A percentile compares a stretch with the other conserved stretches of the same genome.
These are phyloP conservation scores for Drosophila sechellia DNA, from an alignment of 1,140 invertebrate genomes.

Conservation along the genomic window DNA sequence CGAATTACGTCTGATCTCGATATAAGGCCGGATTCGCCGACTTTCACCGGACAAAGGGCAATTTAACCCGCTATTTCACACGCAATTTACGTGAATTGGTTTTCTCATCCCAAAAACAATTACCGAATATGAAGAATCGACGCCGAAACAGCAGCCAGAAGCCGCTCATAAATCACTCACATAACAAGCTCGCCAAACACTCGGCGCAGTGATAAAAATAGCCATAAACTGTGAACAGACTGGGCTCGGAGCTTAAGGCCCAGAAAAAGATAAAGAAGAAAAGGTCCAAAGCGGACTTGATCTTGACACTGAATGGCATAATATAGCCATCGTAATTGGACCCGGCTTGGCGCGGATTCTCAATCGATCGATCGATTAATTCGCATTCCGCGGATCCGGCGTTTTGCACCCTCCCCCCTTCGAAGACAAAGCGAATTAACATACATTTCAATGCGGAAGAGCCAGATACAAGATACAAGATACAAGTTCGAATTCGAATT, in stretches of 20 bases:
- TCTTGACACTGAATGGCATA: slow-evolving; percentile 68
- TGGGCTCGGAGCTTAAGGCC: slow-evolving; percentile 23
- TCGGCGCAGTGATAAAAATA: slow-evolving; percentile 59
- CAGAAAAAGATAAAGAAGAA: slow-evolving; percentile 14
- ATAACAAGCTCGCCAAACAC: slow-evolving; percentile 48
- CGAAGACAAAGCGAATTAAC: slow-evolving; percentile 58
- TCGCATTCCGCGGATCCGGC: slow-evolving; percentile 31
- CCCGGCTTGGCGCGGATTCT: slow-evolving; percentile 20
- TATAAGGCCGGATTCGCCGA: slow-evolving; percentile 8
- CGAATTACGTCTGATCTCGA: slow-evolving; percentile 38
- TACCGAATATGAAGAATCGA: slow-evolving; percentile 34
- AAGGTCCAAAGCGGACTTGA: slow-evolving; percentile 56
- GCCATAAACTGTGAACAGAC: slow-evolving; percentile 52
- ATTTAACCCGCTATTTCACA: slow-evolving; percentile 17
- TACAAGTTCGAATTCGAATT: slow-evolving; percentile 31
- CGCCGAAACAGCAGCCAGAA: slow-evolving; percentile 44
- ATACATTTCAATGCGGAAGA: slow-evolving; percentile 72
- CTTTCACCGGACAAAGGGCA: slow-evolving; percentile 40
- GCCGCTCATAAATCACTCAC: slow-evolving; percentile 55
- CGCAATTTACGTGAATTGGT: slow-evolving; percentile 36
- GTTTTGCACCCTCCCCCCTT: slow-evolving; percentile 38
- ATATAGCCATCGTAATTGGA: slow-evolving; percentile 44
- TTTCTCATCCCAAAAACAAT: slow-evolving; percentile 28
- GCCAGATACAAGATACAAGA: slow-evolving; percentile 43
- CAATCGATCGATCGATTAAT: slow-evolving; percentile 36